phyloP scores from a whole-genome alignment of 2,113 vertebrate species.

The Atlantisia rogersi region DNA sequence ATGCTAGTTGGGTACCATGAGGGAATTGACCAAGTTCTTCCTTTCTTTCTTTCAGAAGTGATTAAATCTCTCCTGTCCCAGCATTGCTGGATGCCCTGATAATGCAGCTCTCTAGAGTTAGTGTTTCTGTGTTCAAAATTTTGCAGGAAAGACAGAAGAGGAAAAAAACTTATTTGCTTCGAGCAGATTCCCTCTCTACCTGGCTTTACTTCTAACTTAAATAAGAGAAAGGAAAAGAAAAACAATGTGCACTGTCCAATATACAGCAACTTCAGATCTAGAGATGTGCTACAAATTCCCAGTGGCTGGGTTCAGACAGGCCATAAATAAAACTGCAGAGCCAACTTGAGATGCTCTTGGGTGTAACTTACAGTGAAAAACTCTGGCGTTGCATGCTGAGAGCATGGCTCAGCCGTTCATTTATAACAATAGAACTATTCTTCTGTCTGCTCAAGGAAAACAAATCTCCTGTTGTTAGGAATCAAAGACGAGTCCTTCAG shows the following conservation, averaged over 20 bases:
- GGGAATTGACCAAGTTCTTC: not conserved
- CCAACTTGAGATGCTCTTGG: constrained; percentile 29
- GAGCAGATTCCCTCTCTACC: not conserved
- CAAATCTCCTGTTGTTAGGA: constrained; percentile 36
- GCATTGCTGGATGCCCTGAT: not conserved
- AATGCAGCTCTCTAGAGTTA: not conserved
- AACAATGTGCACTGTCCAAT: not conserved
- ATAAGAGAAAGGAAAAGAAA: not conserved
- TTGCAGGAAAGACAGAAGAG: not conserved
- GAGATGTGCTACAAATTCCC: constrained; percentile 42
- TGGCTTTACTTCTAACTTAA: not conserved
- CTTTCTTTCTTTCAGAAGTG: not conserved
- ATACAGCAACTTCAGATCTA: not conserved
- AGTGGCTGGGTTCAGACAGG: not conserved
- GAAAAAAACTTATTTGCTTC: not conserved
- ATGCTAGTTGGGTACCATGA: not conserved
- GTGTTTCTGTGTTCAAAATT: not conserved
- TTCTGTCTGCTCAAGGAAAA: constrained; percentile 47
- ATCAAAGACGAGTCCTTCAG: constrained; percentile 52
- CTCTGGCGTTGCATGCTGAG: not conserved
- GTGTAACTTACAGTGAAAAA: constrained; percentile 40
- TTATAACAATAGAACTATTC: constrained; percentile 3
- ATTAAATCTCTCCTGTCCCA: not conserved
- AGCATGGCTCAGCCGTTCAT: constrained; percentile 19
- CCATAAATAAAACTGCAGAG: constrained; percentile 46